Conservation (phyloP, 1,140 invertebrate genomes). For the Drosophila sp. region DNA sequence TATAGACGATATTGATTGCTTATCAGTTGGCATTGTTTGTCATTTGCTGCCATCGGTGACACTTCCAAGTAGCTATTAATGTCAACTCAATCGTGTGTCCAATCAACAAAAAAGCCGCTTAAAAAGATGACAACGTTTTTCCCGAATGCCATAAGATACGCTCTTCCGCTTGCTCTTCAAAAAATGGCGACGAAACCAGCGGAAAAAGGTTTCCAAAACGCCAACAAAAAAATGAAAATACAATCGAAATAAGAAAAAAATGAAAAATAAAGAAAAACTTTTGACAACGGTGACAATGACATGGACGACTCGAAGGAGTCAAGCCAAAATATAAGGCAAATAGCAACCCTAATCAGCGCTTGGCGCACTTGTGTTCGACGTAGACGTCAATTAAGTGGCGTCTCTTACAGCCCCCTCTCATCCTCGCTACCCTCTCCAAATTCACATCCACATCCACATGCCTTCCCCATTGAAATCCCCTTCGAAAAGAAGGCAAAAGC, state of each 20-base stretch:
- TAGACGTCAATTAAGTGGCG: slow-evolving; percentile 78
- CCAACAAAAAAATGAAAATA: slow-evolving; percentile 55
- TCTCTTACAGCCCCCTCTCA: slow-evolving; percentile 19
- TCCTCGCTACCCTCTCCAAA: no score
- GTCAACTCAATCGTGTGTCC: slow-evolving; percentile 72
- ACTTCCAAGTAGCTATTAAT: slow-evolving; percentile 75
- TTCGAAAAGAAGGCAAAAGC: slow-evolving; percentile 42
- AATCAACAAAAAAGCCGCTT: slow-evolving; percentile 58
- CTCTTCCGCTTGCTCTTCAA: slow-evolving; percentile 1
- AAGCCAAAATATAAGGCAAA: slow-evolving; percentile 33
- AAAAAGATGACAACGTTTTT: slow-evolving; percentile 66
- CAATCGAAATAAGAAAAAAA: no score
- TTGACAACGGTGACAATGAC: slow-evolving; percentile 77
- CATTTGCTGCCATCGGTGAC: slow-evolving; percentile 70
- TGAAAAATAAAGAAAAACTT: slow-evolving; percentile 45
- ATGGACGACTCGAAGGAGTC: slow-evolving; percentile 43
- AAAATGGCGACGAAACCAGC: slow-evolving; percentile 17
- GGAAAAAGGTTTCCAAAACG: slow-evolving; percentile 19
- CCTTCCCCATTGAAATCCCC: slow-evolving; percentile 9
- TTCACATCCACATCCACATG: not conserved
- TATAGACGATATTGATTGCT: slow-evolving; percentile 25
- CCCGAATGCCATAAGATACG: slow-evolving; percentile 52
- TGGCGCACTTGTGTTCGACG: slow-evolving; percentile 77
- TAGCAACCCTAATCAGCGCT: slow-evolving; percentile 77
- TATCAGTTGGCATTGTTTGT: slow-evolving; percentile 43